Evolutionary conservation across 2,888 invertebrate species (phyloP).

Genomic region (Disparrhopalites patrizii): DNA sequence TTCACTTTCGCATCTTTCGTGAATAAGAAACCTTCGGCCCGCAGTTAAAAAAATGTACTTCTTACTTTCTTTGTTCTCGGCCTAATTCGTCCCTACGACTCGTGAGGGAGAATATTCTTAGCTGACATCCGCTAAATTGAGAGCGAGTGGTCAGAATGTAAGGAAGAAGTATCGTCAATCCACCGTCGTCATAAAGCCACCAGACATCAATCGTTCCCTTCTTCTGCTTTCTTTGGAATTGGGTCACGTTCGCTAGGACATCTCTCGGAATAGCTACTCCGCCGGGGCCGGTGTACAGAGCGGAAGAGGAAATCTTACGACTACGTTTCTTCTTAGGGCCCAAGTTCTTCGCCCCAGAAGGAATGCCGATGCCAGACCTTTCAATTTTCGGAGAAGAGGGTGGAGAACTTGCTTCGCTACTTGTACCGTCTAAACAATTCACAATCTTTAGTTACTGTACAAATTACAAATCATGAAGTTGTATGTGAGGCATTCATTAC

Average conservation of each 20-base stretch:
- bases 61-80: slow-evolving; percentile 78
- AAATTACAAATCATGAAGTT: background rate
- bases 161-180: slow-evolving; percentile 74
- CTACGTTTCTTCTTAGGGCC: slow-evolving; percentile 39
- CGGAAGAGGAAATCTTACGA: slow-evolving; percentile 42
- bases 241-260: slow-evolving; percentile 51
- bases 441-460: too few species aligned
- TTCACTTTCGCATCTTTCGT: background rate
- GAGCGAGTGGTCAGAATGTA: slow-evolving; percentile 78
- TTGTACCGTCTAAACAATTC: slow-evolving; percentile 47
- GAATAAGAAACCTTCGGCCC: too few species aligned
- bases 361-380: slow-evolving; percentile 34
- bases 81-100: slow-evolving; percentile 73
- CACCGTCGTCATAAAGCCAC: slow-evolving; percentile 62
- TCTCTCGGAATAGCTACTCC: slow-evolving; percentile 58
- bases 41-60: too few species aligned
- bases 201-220: slow-evolving; percentile 57
- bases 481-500: background rate
- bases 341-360: slow-evolving; percentile 22
- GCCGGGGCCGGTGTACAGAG: slow-evolving; percentile 53
- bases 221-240: slow-evolving; percentile 51
- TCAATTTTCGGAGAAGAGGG: slow-evolving; percentile 50
- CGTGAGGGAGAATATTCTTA: slow-evolving; percentile 78
- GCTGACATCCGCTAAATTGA: slow-evolving; percentile 71
- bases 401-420: slow-evolving; percentile 50